Base-by-base conservation (phyloP, 2,888 invertebrate species). In the Amaurobius ferox region DNA sequence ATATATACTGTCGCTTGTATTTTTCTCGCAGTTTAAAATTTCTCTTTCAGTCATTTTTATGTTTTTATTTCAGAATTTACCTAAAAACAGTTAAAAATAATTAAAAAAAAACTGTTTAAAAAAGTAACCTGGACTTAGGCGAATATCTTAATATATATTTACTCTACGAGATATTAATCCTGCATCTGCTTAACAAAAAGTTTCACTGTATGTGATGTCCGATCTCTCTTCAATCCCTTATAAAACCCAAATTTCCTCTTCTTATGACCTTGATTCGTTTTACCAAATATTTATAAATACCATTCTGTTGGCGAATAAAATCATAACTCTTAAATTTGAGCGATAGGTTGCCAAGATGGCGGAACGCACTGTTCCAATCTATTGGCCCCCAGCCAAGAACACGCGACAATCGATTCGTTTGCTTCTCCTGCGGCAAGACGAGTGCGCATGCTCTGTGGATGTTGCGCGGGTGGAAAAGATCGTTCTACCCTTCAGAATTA, bases 381-480 rank as follows among this genome's bases (percentile, higher is more conserved):
- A 85, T 85, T 85, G 83, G 83, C 77, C 40, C n/a, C n/a, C 77
- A 85, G 83, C 83, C 83, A 85, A 85, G 83, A 77, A 85, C 77
- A 77, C 83, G 83, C 83, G 83, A 77, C 83, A 85, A 85, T 85
- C 83, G 83, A 85, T 85, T 85, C 81, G 76, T 76, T 71, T 9
- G 74, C 39, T 76, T 64, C 81, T 55, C 81, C 19, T 81, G 81
- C 74, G 66, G 55, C 23, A 48, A 55, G 80, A 71, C 64, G 67
- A 64, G 6, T 26, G 79, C 79, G 71, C 81, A 35, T 81, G 81
- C 70, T 67, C 70, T 19, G 40, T 74, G 80, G 80, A 74, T 74
- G 73, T 16, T 35, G 78, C 79, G 70, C 74, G 64, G 40, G 28
- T 48, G 40, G 68, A 74, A 67, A 67, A 40, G 62, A 62, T 73